These are phyloP conservation scores for Tetragonula clypearis DNA, from an alignment of 1,140 invertebrate genomes.

Conservation along the genomic window DNA sequence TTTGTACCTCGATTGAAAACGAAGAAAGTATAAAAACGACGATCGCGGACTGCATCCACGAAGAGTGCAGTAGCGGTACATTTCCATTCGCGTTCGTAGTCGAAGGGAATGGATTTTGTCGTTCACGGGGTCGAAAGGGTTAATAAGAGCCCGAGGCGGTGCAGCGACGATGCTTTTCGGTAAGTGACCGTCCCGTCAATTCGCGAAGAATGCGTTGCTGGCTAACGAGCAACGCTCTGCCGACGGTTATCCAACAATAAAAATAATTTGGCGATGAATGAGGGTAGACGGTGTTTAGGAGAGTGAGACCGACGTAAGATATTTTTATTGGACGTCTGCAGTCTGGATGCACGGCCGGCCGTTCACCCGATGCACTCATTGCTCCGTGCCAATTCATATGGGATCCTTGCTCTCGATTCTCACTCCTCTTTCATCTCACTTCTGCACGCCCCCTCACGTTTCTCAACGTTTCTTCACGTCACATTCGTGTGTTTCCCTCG, in stretches of 20 bases:
- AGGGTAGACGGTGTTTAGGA: constrained; percentile 56
- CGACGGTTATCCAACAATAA: constrained; percentile 65
- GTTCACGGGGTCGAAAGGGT: neutral
- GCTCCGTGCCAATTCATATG: constrained; percentile 58
- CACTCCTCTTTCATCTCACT: constrained; percentile 33
- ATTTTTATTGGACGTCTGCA: constrained; percentile 78
- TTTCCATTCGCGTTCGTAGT: neutral
- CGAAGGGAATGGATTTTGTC: neutral
- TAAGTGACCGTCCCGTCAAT: constrained; percentile 37
- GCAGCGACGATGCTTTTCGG: neutral
- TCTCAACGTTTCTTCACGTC: neutral
- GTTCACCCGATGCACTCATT: constrained; percentile 70
- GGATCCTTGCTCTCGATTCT: constrained; percentile 57
- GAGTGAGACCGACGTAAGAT: constrained; percentile 64
- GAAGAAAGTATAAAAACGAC: too few species aligned
- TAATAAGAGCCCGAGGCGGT: neutral
- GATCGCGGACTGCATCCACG: too few species aligned
- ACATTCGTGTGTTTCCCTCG: neutral
- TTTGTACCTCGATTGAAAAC: too few species aligned
- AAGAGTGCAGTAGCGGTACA: too few species aligned
- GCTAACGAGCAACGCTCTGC: constrained; percentile 48
- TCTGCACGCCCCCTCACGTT: neutral
- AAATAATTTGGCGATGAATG: constrained; percentile 73
- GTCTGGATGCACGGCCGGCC: constrained; percentile 75
- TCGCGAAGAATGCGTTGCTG: constrained; percentile 31